phyloP scores from a whole-genome alignment of 2,888 invertebrate species.

The Drosophila barbarae region DNA sequence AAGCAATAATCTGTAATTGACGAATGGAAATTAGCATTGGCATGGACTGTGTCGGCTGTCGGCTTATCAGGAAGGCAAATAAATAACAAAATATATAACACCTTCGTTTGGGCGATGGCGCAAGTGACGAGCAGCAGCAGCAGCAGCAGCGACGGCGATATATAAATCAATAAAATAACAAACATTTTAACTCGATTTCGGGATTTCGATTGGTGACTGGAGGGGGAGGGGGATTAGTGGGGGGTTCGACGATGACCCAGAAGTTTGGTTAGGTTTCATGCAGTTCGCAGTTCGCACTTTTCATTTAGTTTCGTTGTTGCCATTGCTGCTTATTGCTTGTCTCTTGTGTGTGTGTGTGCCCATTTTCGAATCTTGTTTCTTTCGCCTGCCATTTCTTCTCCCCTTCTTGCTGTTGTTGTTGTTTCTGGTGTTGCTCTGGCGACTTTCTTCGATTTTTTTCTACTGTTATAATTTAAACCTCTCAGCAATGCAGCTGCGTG shows the following conservation, averaged over 20 bases:
- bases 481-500: constrained; percentile 60
- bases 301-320: constrained; percentile 66
- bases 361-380: constrained; percentile 70
- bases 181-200: constrained; percentile 43
- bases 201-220: constrained; percentile 2
- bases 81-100: constrained; percentile 72
- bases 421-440: constrained; percentile 57
- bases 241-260: constrained; percentile 21
- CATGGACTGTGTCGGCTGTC: constrained; percentile 12
- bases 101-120: constrained; percentile 49
- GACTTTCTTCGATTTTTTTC: constrained; percentile 70
- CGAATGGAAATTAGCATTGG: constrained; percentile 61
- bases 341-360: constrained; percentile 51
- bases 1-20: constrained; percentile 60
- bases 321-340: constrained; percentile 41
- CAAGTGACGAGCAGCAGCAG: constrained; percentile 37
- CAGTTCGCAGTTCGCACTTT: constrained; percentile 58
- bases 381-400: constrained; percentile 25
- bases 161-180: constrained; percentile 72
- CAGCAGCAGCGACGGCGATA: neutral
- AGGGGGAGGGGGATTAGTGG: constrained; percentile 2
- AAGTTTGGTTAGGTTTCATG: constrained; percentile 68
- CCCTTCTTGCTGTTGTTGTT: constrained; percentile 24
- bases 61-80: constrained; percentile 73
- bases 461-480: constrained; percentile 70